Percentiles rank a stretch among this genome's conserved stretches.
These are phyloP conservation scores for Botia kubotai DNA, from an alignment of 2,797 vertebrate genomes.

Conservation along the genomic window DNA sequence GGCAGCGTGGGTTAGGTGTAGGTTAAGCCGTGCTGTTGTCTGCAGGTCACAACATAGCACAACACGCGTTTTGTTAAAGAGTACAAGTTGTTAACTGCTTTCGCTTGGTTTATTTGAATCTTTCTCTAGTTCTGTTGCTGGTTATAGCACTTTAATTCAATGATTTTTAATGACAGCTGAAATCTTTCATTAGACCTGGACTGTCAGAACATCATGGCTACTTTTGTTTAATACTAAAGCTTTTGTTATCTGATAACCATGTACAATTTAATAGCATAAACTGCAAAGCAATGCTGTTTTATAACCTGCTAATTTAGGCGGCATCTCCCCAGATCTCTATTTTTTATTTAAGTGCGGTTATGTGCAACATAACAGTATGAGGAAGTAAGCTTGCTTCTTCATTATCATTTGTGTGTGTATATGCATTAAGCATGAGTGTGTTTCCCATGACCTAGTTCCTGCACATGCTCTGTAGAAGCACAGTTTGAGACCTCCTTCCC, in stretches of 20 bases:
- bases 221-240: conserved; percentile 13
- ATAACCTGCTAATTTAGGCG: not conserved
- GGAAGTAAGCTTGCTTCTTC: not conserved
- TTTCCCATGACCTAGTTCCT: conserved; percentile 63
- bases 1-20: not conserved
- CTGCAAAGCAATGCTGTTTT: not conserved
- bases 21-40: not conserved
- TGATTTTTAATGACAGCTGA: conserved; percentile 13
- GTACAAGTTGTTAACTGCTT: not conserved
- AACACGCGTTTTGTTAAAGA: conserved; percentile 6
- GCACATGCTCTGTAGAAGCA: conserved; percentile 43
- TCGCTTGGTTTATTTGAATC: not conserved
- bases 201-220: not conserved
- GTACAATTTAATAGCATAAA: conserved; percentile 11
- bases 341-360: not conserved
- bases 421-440: conserved; percentile 45
- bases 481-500: conserved; percentile 45
- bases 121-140: conserved; percentile 2
- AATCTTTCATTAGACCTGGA: conserved; percentile 3
- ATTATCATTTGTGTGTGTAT: conserved; percentile 12
- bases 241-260: not conserved
- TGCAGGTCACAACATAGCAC: conserved; percentile 19
- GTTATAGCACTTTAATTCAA: not conserved
- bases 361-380: not conserved
- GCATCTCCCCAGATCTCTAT: not conserved